Evolutionary conservation across 53 echinoderm and acorn worm species (phyloP).

Genomic region (Hippasteria phrygiana): DNA sequence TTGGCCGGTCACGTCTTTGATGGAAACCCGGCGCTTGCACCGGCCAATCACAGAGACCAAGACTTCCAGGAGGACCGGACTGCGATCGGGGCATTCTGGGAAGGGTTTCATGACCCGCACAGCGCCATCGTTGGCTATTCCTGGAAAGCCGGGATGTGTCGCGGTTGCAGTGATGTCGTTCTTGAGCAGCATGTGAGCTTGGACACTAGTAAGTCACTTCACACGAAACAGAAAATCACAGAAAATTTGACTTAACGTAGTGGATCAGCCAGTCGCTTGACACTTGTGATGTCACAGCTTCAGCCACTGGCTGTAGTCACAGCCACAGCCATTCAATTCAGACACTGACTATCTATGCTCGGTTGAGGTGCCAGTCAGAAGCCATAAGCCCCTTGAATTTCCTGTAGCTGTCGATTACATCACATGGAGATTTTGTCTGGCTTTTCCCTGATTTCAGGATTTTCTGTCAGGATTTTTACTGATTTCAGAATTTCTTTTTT

Average conservation of each 20-base stretch:
- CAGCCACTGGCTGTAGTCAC: no score
- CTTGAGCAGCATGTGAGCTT: slow-evolving; percentile 53
- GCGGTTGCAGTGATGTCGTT: slow-evolving; percentile 61
- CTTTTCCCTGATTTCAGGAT: no score
- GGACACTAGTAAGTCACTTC: slow-evolving; percentile 20
- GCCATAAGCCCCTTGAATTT: no score
- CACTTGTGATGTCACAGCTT: no score
- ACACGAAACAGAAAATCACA: background rate
- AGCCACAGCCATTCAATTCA: no score
- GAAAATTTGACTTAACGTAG: background rate
- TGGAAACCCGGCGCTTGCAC: slow-evolving; percentile 2
- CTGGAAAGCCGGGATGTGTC: slow-evolving; percentile 53
- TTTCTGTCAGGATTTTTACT: no score
- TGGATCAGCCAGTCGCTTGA: background rate
- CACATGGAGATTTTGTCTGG: no score
- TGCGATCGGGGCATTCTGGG: slow-evolving; percentile 52
- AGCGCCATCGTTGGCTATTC: slow-evolving; percentile 44
- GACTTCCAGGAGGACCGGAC: slow-evolving; percentile 58
- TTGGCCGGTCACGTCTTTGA: slow-evolving; percentile 64
- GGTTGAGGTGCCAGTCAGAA: no score
- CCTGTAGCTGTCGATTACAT: no score
- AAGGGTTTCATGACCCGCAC: slow-evolving; percentile 69
- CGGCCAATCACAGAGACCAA: slow-evolving; percentile 44
- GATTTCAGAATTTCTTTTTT: no score
- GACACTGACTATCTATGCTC: no score